Percentiles rank a stretch among this genome's conserved stretches.
Conservation (phyloP, 2,797 vertebrate species). For the Phataginus tetradactyla region DNA sequence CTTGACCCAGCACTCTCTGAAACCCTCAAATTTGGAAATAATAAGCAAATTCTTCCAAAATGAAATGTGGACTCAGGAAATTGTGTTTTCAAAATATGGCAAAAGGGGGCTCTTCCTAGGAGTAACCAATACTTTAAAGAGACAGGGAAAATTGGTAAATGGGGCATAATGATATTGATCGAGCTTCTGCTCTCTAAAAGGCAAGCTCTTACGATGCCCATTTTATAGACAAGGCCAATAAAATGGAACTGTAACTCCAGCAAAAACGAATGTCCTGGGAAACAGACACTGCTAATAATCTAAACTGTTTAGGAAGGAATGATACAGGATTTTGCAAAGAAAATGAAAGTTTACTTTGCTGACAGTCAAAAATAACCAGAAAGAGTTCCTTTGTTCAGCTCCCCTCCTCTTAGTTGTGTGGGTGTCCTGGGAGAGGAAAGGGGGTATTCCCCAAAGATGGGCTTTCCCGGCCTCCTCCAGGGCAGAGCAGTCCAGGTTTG, state of each 20-base stretch:
- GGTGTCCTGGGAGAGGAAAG: background rate
- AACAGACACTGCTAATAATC: background rate
- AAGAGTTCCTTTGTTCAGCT: background rate
- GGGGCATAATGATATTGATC: background rate
- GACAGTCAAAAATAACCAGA: background rate
- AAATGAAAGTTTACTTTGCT: constrained; percentile 1
- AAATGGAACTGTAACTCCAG: background rate
- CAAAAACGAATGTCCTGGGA: background rate
- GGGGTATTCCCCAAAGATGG: constrained; percentile 35
- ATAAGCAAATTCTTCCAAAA: constrained; percentile 38
- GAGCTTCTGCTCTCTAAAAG: background rate
- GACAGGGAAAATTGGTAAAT: background rate
- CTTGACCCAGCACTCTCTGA: background rate
- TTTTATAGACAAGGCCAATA: background rate
- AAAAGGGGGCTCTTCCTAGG: background rate
- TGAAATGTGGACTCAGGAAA: background rate
- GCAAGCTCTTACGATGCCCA: background rate
- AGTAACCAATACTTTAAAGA: background rate
- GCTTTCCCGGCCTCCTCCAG: constrained; percentile 54
- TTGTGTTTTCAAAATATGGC: background rate
- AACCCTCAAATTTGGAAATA: background rate
- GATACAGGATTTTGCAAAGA: background rate
- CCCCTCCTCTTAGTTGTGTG: background rate
- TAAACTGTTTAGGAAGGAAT: background rate
- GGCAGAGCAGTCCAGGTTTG: background rate